Base-by-base conservation (phyloP, 2,113 vertebrate species). In the Monarcha castaneiventris region DNA sequence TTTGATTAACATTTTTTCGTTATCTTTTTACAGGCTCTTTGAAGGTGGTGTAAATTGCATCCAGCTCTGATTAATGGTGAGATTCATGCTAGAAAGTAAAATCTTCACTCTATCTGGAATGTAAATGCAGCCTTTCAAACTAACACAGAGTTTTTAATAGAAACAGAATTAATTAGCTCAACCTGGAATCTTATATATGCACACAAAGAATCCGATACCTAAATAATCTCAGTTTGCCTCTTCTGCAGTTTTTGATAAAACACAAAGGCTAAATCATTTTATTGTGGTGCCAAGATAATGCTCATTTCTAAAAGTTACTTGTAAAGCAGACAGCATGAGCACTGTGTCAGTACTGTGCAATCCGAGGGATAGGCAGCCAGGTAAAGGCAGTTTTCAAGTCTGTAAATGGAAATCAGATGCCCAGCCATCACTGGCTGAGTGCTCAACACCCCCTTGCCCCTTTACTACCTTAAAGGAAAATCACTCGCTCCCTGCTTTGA, bases 11-110 rank as follows among this genome's bases (percentile, higher is more conserved):
- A 72, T 91, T 96, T 84, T 92, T 94, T 68, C 13, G 67, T 96
- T 97, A 95, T 96, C 90, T 95, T 96, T 73, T 97, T 74, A 88
- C 85, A 92, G 68, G 64, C 37, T 82, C 88, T 93, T 90, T 94
- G 92, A 96, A 86, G 81, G 80, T 94, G 59, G 78, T 58, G 39
- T 93, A 94, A 97, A 93, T 92, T 91, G 43, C 64, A 84, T 68
- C 78, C 87, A 94, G 69, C 32, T 93, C 78, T 86, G 95, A 89
- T 97, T 96, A 92, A 64, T 37, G 78, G 84, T 54, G 89, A 94
- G 89, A 93, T 80, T 93, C 62, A 62, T 82, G 73, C 66, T 84
- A 93, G 46, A 90, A 78, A 96, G 95, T 82, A 63, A 95, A 94
- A 56, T 62, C 66, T 94, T 88, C 78, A 37, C 69, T 95, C 72